These are phyloP conservation scores for Odontocerum albicorne DNA, from an alignment of 2,888 invertebrate species.

Conservation along the genomic window DNA sequence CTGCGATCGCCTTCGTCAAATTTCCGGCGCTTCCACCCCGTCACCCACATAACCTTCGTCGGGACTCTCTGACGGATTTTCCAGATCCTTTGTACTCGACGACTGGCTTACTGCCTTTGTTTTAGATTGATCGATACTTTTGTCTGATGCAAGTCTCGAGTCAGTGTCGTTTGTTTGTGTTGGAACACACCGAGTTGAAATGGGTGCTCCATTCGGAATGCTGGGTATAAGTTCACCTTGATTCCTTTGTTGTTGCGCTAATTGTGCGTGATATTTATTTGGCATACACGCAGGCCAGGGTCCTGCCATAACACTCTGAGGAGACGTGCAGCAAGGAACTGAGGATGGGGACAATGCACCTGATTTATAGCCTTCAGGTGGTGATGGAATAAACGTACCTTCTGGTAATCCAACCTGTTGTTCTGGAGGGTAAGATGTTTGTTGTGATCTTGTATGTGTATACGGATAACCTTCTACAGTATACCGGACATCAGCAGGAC, in stretches of 20 bases:
- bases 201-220: constrained; percentile 37
- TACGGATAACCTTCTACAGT: constrained; percentile 81
- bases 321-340: constrained; percentile 55
- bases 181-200: constrained; percentile 62
- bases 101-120: constrained; percentile 53
- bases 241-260: constrained; percentile 36
- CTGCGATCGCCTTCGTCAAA: constrained; percentile 62
- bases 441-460: constrained; percentile 53
- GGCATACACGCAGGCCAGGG: constrained; percentile 58
- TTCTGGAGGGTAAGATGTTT: constrained; percentile 45
- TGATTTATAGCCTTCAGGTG: constrained; percentile 70
- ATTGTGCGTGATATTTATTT: constrained; percentile 45
- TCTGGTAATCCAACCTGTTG: constrained; percentile 52
- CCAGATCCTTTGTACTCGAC: constrained; percentile 54
- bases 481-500: constrained; percentile 65
- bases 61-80: constrained; percentile 73
- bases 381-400: constrained; percentile 64
- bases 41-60: constrained; percentile 89
- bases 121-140: constrained; percentile 45
- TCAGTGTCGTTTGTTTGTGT: constrained; percentile 61
- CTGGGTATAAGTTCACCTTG: constrained; percentile 34
- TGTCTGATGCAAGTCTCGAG: constrained; percentile 48
- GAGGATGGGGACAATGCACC: constrained; percentile 58
- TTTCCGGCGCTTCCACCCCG: constrained; percentile 65
- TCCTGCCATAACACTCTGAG: constrained; percentile 50